Evolutionary conservation across 2,113 vertebrate species (phyloP).

Genomic region (Scomber scombrus): DNA sequence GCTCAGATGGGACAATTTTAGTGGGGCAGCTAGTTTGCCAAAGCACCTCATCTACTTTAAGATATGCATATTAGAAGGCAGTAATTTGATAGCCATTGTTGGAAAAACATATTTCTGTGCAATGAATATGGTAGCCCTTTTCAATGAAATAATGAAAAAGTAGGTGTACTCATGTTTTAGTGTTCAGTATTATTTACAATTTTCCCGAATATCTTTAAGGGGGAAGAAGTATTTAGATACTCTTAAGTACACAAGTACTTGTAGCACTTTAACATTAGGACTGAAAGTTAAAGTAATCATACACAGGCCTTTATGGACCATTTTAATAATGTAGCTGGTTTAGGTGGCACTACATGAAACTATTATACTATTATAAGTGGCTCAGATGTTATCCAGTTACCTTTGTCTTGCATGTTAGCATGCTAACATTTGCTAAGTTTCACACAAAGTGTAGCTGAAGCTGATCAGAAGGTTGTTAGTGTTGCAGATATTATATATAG

Average conservation of each 20-base stretch:
- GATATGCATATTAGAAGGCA: conserved; percentile 3
- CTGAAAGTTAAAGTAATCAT: background rate
- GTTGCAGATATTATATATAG: too few relatives aligned
- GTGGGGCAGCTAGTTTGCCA: conserved; percentile 29
- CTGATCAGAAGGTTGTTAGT: too few relatives aligned
- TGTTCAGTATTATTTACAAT: too few relatives aligned
- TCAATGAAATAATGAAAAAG: background rate
- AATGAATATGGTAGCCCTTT: background rate
- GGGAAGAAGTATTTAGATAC: background rate
- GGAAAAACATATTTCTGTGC: conserved; percentile 1
- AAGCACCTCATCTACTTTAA: conserved; percentile 29
- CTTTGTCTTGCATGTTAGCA: too few relatives aligned
- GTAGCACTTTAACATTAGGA: background rate
- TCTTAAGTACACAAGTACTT: background rate
- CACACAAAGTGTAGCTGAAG: too few relatives aligned
- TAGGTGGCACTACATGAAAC: too few relatives aligned
- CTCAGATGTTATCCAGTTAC: too few relatives aligned
- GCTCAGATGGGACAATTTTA: conserved; percentile 34
- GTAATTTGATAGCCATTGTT: background rate
- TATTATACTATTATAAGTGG: too few relatives aligned
- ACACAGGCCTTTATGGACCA: background rate
- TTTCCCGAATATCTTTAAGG: too few relatives aligned
- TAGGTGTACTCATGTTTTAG: background rate
- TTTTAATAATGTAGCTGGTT: background rate
- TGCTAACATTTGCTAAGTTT: too few relatives aligned